Evolutionary conservation across 2,888 invertebrate species (phyloP), one percentile per base, ranked within the genome.

Genomic region (Alitta virens): DNA sequence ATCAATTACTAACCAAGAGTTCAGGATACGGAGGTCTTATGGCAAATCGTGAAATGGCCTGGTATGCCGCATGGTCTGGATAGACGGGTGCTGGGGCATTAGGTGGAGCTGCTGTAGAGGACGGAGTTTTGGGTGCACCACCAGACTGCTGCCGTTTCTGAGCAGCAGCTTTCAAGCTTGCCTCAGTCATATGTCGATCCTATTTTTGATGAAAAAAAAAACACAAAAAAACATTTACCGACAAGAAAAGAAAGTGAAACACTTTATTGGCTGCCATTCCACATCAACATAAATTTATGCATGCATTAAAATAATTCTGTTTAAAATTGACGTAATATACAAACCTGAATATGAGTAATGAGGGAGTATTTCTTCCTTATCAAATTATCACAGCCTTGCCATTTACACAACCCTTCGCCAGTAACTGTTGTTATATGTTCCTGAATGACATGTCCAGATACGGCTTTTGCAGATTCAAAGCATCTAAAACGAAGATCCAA

Each of bases 31-130:
- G 79, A 23, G 76, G 74, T 63, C 75, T 74, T 18, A 91, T 86
- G 9, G 96, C 92, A 81, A 98, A 98, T 70, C 98, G 88, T 80
- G 94, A 91, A 65, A 99, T 94, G 0, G 99, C 99, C 72, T 97
- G 95, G 68, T 94, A 86, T 2, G 99, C 99, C 14, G 99, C 98
- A 80, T 96, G 94, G 3, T 91, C 92, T 52, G 91, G 93, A 80
- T 95, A 95, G 14, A 93, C 94, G n/a, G 93, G 89, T 79, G 88
- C 88, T 92, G 89, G 80, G 88, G 88, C 70, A 88, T 87, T 33
- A 87, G 85, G 52, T 23, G 59, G 49, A n/a, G 67, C 49, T 2
- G 69, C 61, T 26, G 69, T 62, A 49, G 77, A 85, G 74, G 86
- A 75, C 74, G 86, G 64, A 59, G 60, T 43, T 69, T 71, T 55